Percentiles rank a stretch among this genome's conserved stretches.
Conservation (phyloP, 2,113 vertebrate species). For the Ploceus nigricollis region DNA sequence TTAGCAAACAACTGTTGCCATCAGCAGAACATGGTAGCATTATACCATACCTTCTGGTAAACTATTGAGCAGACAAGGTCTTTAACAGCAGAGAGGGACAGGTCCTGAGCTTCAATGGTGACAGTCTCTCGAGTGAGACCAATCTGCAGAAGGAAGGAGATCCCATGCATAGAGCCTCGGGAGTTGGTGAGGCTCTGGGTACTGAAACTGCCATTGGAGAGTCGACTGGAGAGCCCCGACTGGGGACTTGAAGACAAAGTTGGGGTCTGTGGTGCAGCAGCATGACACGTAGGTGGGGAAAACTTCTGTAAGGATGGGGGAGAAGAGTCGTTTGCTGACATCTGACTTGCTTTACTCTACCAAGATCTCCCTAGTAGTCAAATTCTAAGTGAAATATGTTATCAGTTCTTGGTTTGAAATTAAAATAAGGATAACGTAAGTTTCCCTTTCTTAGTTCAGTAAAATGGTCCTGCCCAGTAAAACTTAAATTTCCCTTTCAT, state of each 20-base stretch:
- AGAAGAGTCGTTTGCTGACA: constrained; percentile 92
- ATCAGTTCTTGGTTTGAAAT: constrained; percentile 14
- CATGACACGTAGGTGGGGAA: constrained; percentile 82
- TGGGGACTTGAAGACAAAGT: constrained; percentile 84
- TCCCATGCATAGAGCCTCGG: constrained; percentile 86
- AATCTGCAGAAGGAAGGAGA: constrained; percentile 95
- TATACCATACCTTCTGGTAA: constrained; percentile 91
- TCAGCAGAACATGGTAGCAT: background rate
- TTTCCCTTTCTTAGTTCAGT: constrained; percentile 60
- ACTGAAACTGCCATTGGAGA: constrained; percentile 93
- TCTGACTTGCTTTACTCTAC: constrained; percentile 83
- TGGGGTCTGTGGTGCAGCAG: constrained; percentile 77
- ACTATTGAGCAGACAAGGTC: constrained; percentile 96
- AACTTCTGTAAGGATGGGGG: constrained; percentile 91
- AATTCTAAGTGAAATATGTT: constrained; percentile 29
- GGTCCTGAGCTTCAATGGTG: constrained; percentile 90
- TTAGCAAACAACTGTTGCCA: background rate
- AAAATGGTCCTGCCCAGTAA: constrained; percentile 26
- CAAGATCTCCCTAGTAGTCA: constrained; percentile 48
- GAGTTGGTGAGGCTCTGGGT: constrained; percentile 91
- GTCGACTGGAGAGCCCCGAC: constrained; percentile 82
- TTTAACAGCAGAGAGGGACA: constrained; percentile 91
- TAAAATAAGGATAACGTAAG: background rate
- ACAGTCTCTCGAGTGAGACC: constrained; percentile 95
- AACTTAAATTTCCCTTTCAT: constrained; percentile 62